Evolutionary conservation across 1,140 invertebrate species (phyloP).

Genomic region (Sminthurinus signatus): DNA sequence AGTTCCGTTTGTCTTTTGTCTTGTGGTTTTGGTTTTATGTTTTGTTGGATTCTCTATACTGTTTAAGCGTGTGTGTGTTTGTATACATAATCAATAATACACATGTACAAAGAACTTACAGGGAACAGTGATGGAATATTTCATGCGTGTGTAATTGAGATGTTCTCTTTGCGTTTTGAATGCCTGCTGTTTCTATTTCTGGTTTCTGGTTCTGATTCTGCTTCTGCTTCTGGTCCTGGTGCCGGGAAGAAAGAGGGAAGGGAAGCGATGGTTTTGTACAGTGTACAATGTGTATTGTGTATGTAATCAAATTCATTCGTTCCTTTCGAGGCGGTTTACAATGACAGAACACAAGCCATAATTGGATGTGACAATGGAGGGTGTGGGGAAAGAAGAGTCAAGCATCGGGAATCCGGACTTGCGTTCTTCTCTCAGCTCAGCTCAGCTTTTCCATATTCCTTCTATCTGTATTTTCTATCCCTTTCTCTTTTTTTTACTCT

Average conservation of each 20-base stretch:
- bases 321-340: constrained; percentile 38
- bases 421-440: constrained; percentile 8
- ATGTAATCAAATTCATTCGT: constrained; percentile 38
- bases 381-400: too few relatives aligned
- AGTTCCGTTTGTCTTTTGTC: too few relatives aligned
- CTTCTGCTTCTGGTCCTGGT: background rate
- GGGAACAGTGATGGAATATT: background rate
- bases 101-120: too few relatives aligned
- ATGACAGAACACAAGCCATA: constrained; percentile 35
- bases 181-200: background rate
- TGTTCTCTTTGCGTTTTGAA: background rate
- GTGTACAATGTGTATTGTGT: constrained; percentile 10
- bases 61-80: too few relatives aligned
- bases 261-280: too few relatives aligned
- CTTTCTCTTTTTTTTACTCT: background rate
- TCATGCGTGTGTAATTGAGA: background rate
- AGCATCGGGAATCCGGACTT: constrained; percentile 12
- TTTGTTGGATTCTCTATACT: too few relatives aligned
- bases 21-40: too few relatives aligned
- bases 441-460: constrained; percentile 4
- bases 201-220: background rate
- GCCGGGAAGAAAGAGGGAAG: constrained; percentile 10
- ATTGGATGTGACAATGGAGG: constrained; percentile 39
- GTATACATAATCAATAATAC: too few relatives aligned
- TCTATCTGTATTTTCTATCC: too few relatives aligned